Conservation (phyloP, 2,113 vertebrate species). For the Pedionomus torquatus region DNA sequence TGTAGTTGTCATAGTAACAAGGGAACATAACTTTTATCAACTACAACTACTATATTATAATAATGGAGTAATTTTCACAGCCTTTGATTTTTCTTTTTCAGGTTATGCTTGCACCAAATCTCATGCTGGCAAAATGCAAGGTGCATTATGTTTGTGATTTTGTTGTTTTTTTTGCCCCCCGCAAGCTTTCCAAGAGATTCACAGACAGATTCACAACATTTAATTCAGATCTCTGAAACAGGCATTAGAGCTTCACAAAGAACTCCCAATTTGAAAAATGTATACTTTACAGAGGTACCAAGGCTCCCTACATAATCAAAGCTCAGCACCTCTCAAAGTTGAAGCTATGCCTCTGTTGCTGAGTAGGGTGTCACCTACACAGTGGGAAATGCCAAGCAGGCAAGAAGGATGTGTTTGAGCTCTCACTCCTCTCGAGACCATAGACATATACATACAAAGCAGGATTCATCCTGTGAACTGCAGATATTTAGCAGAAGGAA, state of each 20-base stretch:
- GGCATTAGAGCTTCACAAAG: not conserved
- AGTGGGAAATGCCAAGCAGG: not conserved
- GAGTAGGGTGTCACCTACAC: not conserved
- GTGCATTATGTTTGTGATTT: not conserved
- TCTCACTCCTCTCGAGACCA: not conserved
- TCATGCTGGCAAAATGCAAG: not conserved
- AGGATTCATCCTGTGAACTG: not conserved
- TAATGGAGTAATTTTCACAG: conserved; percentile 21
- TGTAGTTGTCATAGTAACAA: conserved; percentile 65
- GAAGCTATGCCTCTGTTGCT: not conserved
- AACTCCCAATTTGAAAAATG: not conserved
- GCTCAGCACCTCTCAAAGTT: not conserved
- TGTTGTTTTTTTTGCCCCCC: fast-evolving
- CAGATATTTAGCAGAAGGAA: not conserved
- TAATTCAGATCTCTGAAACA: not conserved
- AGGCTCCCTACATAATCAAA: not conserved
- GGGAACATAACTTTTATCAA: not conserved
- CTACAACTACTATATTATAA: conserved; percentile 3
- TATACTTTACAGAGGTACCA: not conserved
- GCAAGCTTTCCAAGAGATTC: not conserved
- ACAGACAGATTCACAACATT: not conserved
- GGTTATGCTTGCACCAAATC: not conserved
- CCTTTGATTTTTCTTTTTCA: conserved; percentile 26
- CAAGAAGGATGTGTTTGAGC: not conserved
- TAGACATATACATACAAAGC: not conserved